Percentiles rank a stretch among this genome's conserved stretches.
Evolutionary conservation across 2,888 invertebrate species (phyloP).

Genomic region (Hermodice carunculata): DNA sequence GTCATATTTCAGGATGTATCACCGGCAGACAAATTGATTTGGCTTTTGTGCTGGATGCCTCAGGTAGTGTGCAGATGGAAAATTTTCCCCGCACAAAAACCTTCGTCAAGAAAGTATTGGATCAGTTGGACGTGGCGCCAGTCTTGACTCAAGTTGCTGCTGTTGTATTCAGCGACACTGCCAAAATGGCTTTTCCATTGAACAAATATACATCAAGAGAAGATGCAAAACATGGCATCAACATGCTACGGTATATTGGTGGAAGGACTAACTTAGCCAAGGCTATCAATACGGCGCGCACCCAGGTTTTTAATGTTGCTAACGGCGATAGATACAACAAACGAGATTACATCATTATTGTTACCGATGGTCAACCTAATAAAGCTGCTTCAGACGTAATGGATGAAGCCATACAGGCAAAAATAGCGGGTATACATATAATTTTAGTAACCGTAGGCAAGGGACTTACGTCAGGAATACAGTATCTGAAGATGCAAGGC

Average conservation of each 20-base stretch:
- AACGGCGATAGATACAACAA: too few relatives aligned
- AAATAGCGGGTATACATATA: too few relatives aligned
- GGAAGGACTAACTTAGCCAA: conserved; percentile 56
- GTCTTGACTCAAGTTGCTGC: conserved; percentile 8
- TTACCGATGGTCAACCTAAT: too few relatives aligned
- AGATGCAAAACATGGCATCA: conserved; percentile 43
- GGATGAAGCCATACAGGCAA: too few relatives aligned
- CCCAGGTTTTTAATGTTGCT: too few relatives aligned
- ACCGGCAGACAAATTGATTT: conserved; percentile 1
- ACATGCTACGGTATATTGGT: conserved; percentile 44
- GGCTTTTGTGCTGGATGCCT: conserved; percentile 6
- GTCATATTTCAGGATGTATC: too few relatives aligned
- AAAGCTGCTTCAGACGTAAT: too few relatives aligned
- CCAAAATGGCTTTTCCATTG: conserved; percentile 37
- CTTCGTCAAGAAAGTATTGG: background rate
- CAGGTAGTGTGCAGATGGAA: conserved; percentile 11
- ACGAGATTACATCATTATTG: too few relatives aligned
- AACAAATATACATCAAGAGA: conserved; percentile 35
- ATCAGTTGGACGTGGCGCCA: background rate
- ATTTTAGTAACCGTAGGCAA: too few relatives aligned
- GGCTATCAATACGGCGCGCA: too few relatives aligned
- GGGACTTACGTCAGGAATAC: too few relatives aligned
- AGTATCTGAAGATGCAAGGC: too few relatives aligned
- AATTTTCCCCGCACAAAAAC: background rate
- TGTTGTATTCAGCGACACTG: conserved; percentile 40